Evolutionary conservation across 2,797 vertebrate species (phyloP).

Genomic region (Dicrostonyx torquatus): DNA sequence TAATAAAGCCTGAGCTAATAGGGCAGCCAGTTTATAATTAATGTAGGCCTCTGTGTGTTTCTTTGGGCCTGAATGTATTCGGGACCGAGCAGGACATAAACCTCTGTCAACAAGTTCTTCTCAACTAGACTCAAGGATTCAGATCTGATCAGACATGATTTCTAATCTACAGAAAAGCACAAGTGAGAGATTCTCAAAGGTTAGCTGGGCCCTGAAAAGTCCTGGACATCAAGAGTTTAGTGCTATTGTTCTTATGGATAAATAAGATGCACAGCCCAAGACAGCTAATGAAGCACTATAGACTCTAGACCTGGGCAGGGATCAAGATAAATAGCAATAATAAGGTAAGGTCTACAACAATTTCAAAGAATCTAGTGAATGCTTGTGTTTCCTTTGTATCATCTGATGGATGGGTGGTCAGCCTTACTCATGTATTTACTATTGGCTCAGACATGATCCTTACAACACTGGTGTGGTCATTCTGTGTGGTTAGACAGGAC

Average conservation of each 20-base stretch:
- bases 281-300: background rate
- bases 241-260: background rate
- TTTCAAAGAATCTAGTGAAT: background rate
- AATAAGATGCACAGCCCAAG: background rate
- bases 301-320: background rate
- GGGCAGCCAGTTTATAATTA: no score
- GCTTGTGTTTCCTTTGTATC: background rate
- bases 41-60: no score
- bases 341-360: background rate
- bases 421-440: background rate
- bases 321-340: background rate
- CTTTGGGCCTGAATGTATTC: no score
- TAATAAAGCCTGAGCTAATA: no score
- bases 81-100: no score
- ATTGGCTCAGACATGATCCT: background rate
- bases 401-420: background rate
- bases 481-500: background rate
- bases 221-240: background rate
- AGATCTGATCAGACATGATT: background rate
- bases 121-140: background rate
- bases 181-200: background rate
- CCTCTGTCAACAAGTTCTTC: background rate
- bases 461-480: constrained; percentile 11
- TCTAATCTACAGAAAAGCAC: background rate
- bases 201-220: background rate